phyloP scores from a whole-genome alignment of 92 coral and sea anemone species.

The Virgularia gustaviana region DNA sequence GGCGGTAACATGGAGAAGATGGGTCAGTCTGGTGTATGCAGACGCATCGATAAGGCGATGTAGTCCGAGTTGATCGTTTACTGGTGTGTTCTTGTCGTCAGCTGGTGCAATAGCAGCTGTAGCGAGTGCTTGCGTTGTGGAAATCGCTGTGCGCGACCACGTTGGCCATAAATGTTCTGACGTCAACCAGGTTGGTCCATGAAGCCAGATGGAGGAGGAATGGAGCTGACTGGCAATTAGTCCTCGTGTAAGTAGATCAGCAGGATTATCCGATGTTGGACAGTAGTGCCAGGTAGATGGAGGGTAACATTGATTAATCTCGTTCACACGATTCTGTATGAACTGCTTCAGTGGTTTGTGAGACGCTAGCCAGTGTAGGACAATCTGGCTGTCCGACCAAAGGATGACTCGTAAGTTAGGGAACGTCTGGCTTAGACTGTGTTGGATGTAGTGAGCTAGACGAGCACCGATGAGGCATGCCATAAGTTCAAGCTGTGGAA shows the following conservation, averaged over 20 bases:
- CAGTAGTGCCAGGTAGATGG: conserved; percentile 39
- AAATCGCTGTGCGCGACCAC: conserved; percentile 12
- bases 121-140: neutral
- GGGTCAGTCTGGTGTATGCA: too few relatives aligned
- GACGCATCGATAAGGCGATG: conserved; percentile 36
- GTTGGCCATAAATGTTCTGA: conserved; percentile 39
- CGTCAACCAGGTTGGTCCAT: conserved; percentile 42
- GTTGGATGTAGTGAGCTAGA: conserved; percentile 21
- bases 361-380: conserved; percentile 15
- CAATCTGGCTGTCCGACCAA: conserved; percentile 23
- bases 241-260: conserved; percentile 45
- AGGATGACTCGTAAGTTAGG: conserved; percentile 28
- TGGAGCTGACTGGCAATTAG: conserved; percentile 25
- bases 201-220: conserved; percentile 24
- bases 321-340: conserved; percentile 36
- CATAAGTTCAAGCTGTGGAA: conserved; percentile 46
- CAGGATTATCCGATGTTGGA: conserved; percentile 50
- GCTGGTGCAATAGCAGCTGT: neutral
- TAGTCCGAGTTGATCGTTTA: conserved; percentile 14
- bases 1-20: too few relatives aligned
- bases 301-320: conserved; percentile 26
- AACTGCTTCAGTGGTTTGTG: conserved; percentile 26
- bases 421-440: conserved; percentile 12
- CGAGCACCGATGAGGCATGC: conserved; percentile 45
- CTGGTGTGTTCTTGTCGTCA: neutral